Conservation (phyloP, 2,888 invertebrate species). For the Synergus umbraculus region DNA sequence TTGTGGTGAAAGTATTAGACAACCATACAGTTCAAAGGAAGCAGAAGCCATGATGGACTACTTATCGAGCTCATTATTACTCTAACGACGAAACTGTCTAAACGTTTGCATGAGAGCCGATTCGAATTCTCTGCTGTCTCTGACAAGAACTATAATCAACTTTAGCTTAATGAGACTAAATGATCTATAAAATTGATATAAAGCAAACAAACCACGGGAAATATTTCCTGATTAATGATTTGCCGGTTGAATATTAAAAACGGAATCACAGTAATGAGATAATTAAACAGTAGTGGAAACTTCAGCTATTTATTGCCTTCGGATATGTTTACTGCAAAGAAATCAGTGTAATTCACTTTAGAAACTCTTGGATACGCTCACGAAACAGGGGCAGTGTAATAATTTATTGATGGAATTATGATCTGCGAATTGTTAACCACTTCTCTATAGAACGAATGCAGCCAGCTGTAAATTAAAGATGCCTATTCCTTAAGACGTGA, state of each 20-base stretch:
- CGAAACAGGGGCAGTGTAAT: neutral
- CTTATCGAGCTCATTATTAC: slow-evolving; percentile 36
- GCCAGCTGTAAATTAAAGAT: neutral
- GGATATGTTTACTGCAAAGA: slow-evolving; percentile 9
- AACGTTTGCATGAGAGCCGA: slow-evolving; percentile 8
- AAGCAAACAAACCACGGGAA: neutral
- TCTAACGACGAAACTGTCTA: neutral
- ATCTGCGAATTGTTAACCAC: neutral
- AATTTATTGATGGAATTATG: slow-evolving; percentile 21
- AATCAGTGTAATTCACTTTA: slow-evolving; percentile 13
- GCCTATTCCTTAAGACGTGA: neutral
- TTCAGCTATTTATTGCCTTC: neutral
- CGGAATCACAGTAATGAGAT: neutral
- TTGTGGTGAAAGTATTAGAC: slow-evolving; percentile 47
- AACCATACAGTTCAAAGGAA: slow-evolving; percentile 34
- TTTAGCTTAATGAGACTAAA: neutral
- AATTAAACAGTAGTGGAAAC: neutral
- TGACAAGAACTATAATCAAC: neutral
- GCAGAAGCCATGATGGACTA: slow-evolving; percentile 34
- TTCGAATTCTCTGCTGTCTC: slow-evolving; percentile 7
- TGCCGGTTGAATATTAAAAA: neutral
- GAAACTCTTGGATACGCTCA: neutral
- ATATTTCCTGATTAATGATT: neutral
- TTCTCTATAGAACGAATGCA: too few relatives aligned
- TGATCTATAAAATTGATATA: slow-evolving; percentile 2